These are phyloP conservation scores for Amphipoea lucens DNA, from an alignment of 2,888 invertebrate species.

Conservation along the genomic window DNA sequence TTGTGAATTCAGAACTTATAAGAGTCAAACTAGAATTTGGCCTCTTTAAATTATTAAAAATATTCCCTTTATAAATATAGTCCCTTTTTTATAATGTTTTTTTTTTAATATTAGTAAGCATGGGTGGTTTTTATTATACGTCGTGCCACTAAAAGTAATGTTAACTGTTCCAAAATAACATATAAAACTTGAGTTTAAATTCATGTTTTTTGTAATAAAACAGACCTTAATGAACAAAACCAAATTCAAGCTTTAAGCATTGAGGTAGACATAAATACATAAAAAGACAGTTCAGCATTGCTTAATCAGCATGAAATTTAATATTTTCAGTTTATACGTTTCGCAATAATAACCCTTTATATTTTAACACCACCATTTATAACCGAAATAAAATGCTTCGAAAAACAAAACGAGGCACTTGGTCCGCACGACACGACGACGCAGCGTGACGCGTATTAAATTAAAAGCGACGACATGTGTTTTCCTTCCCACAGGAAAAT, in stretches of 20 bases:
- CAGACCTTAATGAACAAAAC: background rate
- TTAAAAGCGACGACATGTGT: constrained; percentile 90
- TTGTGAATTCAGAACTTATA: background rate
- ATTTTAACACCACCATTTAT: constrained; percentile 49
- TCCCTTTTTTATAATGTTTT: background rate
- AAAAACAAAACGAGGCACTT: constrained; percentile 65
- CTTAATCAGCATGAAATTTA: constrained; percentile 11
- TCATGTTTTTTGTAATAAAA: background rate
- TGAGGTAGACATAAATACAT: background rate
- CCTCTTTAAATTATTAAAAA: background rate
- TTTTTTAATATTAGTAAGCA: background rate
- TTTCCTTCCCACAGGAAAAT: constrained; percentile 90
- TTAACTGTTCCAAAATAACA: background rate
- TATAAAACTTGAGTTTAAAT: background rate
- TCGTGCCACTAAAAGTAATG: background rate
- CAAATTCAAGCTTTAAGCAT: background rate
- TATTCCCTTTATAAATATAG: too few species aligned
- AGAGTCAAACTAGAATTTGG: constrained; percentile 24
- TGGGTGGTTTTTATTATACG: background rate
- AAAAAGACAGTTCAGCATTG: constrained; percentile 1
- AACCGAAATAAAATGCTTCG: constrained; percentile 61
- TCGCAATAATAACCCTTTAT: constrained; percentile 44
- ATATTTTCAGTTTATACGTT: constrained; percentile 27
- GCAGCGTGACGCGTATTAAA: constrained; percentile 90
- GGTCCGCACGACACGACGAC: constrained; percentile 80